A percentile compares a stretch with the other conserved stretches of the same genome.
phyloP scores from a whole-genome alignment of 2,888 invertebrate genomes.

The Dynastes grantii region DNA sequence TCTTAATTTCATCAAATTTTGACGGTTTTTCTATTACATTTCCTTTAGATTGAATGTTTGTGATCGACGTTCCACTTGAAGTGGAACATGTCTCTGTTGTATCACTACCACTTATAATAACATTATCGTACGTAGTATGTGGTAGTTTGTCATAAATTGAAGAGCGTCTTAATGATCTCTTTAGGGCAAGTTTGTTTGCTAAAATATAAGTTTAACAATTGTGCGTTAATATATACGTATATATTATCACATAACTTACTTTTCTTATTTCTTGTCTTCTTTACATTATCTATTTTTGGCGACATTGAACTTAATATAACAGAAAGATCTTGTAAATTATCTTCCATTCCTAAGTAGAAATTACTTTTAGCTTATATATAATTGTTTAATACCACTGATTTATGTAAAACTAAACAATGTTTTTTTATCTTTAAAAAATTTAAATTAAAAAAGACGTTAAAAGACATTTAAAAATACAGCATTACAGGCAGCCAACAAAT shows the following conservation, averaged over 20 bases:
- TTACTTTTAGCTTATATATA: neutral
- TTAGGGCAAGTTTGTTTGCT: slow-evolving; percentile 26
- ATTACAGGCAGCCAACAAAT: too few relatives aligned
- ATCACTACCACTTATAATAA: slow-evolving; percentile 34
- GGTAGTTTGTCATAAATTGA: slow-evolving; percentile 45
- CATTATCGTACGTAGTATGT: slow-evolving; percentile 1
- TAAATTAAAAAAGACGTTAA: too few relatives aligned
- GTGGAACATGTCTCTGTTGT: slow-evolving; percentile 31
- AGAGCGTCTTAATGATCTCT: slow-evolving; percentile 38
- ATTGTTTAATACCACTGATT: neutral
- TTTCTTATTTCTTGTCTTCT: slow-evolving; percentile 25
- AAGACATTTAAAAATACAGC: too few relatives aligned
- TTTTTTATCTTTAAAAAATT: neutral
- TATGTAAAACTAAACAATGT: neutral
- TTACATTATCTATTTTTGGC: slow-evolving; percentile 59
- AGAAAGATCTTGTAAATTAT: slow-evolving; percentile 61
- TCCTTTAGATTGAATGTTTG: neutral
- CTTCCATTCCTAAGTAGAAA: slow-evolving; percentile 13
- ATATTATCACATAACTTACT: slow-evolving; percentile 4
- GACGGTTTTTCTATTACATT: neutral
- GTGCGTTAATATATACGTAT: neutral
- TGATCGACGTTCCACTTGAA: neutral
- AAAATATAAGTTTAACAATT: slow-evolving; percentile 1
- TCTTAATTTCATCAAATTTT: slow-evolving; percentile 24
- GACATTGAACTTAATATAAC: slow-evolving; percentile 64